Evolutionary conservation across 2,888 invertebrate species (phyloP), one percentile per base, ranked within the genome.

Genomic region (Torymus aiolomorphi): DNA sequence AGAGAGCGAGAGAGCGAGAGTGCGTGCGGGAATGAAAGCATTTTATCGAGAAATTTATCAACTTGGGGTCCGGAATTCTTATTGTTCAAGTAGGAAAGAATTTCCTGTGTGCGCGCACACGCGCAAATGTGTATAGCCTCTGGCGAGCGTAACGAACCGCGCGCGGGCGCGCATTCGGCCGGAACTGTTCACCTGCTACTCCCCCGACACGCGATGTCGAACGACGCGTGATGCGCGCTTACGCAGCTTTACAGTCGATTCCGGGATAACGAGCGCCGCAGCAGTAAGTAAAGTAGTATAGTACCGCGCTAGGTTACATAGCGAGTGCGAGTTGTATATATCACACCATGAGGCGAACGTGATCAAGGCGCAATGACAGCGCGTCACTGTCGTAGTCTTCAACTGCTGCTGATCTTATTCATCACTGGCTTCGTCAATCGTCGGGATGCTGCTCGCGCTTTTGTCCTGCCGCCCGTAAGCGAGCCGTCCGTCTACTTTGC

Each of bases 41-140:
- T 74, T 57, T 74, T 78, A 78, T 74, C 78, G 74, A 31, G 51
- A 51, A 78, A 73, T 78, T 74, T 74, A 78, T 78, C 78, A 63
- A 42, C 18, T 59, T 14, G 20, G 62, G 62, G 18, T 56, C 52
- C 67, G 62, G 63, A 56, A 51, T 42, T 31, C 20, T 67, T 67
- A 74, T 78, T 78, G 74, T 65, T 65, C 20, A 16, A 24, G 49
- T 49, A 66, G 65, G 16, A 70, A 63, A n/a, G 76, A 59, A 71
- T 71, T 71, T 71, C 77, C 77, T 77, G 70, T 16, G 65, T 63
- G 57, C n/a, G 13, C n/a, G 10, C 51, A 49, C 5, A 20, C 16
- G 49, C 52, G 62, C 20, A 66, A 66, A 31, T 31, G 31, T 31
- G 31, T 31, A 31, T 31, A 31, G 31, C 31, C 31, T 31, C 56